Base-by-base conservation (phyloP, 2,888 invertebrate species). In the Sialis fuliginosa region DNA sequence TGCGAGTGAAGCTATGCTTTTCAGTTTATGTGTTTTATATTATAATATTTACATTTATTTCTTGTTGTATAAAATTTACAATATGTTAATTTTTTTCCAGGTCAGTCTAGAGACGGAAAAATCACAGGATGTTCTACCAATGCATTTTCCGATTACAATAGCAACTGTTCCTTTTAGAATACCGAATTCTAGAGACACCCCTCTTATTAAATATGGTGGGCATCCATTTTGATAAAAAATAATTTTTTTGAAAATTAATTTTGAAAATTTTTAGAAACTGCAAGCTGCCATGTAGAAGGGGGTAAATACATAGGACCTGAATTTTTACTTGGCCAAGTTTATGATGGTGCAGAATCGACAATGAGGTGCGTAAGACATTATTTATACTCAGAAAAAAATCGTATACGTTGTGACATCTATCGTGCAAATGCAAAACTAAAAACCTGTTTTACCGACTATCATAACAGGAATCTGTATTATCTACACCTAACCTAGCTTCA, bases 291-390 rank as follows among this genome's bases (percentile, higher is more conserved):
- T 54, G 81, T 82, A 1, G 84, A 84, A 62, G 84, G 83, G 8
- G 85, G 85, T 1, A 74, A 77, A 63, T 84, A 83, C 65, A 75
- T 81, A 42, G 81, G 81, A 13, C 81, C 82, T 0, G 83, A 85
- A 62, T 84, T 85, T 60, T 75, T 82, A 46, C 63, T 84, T 44
- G 83, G 83, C 2, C 81, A 84, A 63, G 85, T 85, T 5, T 82
- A 84, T 59, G 81, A 81, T 60, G 81, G 81, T 12, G 73, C 71
- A 30, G 71, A 70, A 22, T 31, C 45, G 2, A 7, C 37, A 6
- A 39, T 39, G 6, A 45, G 45, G 45, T 44, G 35, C 10, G 12
- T 44, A 44, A 12, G 4, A 9, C 10, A n/a, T 1, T 33, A 12
- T 7, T 6, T 4, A 7, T 12, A 6, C n/a, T 30, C 22, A 30